These are phyloP conservation scores for Astropecten irregularis DNA, from an alignment of 53 echinoderm and acorn worm genomes.

Conservation along the genomic window DNA sequence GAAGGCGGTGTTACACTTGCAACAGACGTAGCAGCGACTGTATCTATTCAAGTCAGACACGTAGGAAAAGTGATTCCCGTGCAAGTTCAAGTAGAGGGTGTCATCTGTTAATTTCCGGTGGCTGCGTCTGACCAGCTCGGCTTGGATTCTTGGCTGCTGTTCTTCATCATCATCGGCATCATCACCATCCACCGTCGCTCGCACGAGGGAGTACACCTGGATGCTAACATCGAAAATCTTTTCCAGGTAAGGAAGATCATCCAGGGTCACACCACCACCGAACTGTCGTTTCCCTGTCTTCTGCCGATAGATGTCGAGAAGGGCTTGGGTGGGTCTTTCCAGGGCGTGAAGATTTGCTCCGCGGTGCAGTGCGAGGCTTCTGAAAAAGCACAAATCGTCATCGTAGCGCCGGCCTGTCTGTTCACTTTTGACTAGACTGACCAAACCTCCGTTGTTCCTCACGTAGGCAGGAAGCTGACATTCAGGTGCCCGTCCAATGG, in stretches of 20 bases:
- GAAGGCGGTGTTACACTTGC: constrained; percentile 9
- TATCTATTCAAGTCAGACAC: constrained; percentile 14
- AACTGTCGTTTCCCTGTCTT: not conserved
- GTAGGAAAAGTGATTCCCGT: constrained; percentile 4
- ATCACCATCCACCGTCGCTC: not conserved
- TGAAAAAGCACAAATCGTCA: constrained; percentile 10
- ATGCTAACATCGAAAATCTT: constrained; percentile 24
- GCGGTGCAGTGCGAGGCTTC: not conserved
- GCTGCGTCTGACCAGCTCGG: not conserved
- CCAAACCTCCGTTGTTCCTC: constrained; percentile 7
- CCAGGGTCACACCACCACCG: constrained; percentile 2
- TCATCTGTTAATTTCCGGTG: not conserved
- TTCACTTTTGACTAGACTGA: not conserved
- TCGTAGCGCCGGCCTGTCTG: not conserved
- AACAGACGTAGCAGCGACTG: constrained; percentile 4
- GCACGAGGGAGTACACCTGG: not conserved
- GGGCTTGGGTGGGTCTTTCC: not conserved
- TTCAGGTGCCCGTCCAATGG: constrained; percentile 50
- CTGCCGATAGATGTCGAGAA: not conserved
- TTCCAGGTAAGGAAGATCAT: constrained; percentile 36
- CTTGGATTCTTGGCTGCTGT: not conserved
- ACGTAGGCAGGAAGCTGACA: constrained; percentile 19
- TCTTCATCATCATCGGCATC: not conserved
- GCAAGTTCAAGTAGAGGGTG: not conserved
- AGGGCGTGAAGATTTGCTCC: not conserved